These are phyloP conservation scores for Hypocryptadius cinnamomeus DNA, from an alignment of 2,113 vertebrate genomes.

Conservation along the genomic window DNA sequence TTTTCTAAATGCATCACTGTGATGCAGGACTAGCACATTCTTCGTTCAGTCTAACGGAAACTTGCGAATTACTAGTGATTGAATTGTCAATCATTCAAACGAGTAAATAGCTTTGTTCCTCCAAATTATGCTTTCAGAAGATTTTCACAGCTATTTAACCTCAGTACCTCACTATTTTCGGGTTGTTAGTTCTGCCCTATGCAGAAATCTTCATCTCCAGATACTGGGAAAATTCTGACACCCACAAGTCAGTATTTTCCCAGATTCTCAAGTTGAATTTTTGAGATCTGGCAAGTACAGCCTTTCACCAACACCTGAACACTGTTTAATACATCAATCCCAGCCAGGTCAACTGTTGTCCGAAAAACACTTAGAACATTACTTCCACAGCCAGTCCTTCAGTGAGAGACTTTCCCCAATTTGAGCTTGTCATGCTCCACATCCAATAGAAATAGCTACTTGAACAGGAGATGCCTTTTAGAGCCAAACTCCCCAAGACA, in stretches of 20 bases:
- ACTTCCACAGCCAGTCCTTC: background rate
- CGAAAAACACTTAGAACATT: background rate
- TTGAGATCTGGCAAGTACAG: background rate
- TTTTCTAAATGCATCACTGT: conserved; percentile 29
- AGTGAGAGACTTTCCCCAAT: background rate
- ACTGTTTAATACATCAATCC: background rate
- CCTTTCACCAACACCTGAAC: background rate
- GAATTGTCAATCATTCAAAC: conserved; percentile 28
- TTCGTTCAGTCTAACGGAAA: conserved; percentile 39
- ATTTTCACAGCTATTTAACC: background rate
- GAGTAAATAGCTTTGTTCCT: background rate
- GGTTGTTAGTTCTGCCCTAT: background rate
- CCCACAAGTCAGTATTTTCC: background rate
- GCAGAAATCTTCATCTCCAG: background rate
- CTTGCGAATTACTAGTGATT: conserved; percentile 26
- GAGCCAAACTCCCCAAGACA: background rate
- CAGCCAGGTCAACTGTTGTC: background rate
- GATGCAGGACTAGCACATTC: background rate
- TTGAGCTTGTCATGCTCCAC: background rate
- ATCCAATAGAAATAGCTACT: background rate
- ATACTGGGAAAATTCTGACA: background rate
- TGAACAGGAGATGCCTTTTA: background rate
- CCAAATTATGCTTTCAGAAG: background rate
- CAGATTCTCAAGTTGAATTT: background rate
- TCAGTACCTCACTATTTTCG: background rate